These are phyloP conservation scores for Laupala kohalensis DNA, from an alignment of 1,140 invertebrate genomes.

Conservation along the genomic window DNA sequence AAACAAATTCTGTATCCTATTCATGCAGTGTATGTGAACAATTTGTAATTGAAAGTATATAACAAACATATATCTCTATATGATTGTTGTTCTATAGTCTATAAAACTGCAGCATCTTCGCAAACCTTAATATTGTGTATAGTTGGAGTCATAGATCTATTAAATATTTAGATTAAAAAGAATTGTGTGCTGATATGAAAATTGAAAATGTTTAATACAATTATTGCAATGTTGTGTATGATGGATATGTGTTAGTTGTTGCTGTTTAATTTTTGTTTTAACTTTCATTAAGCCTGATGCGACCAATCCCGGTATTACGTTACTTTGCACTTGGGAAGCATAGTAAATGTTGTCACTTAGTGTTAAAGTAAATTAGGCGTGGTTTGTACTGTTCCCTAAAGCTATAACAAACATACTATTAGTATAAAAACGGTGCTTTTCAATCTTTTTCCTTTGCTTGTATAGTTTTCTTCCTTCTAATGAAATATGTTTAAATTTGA, in stretches of 20 bases:
- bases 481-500: constrained; percentile 8
- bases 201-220: neutral
- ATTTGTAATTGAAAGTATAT: neutral
- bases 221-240: neutral
- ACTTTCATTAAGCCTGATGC: neutral
- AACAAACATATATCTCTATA: neutral
- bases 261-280: constrained; percentile 3
- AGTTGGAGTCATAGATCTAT: neutral
- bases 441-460: constrained; percentile 11
- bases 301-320: constrained; percentile 1
- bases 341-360: constrained; percentile 11
- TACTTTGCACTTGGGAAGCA: constrained; percentile 7
- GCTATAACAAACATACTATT: constrained; percentile 8
- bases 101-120: neutral
- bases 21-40: no score
- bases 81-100: neutral
- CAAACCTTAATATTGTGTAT: neutral
- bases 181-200: neutral
- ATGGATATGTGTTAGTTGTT: constrained; percentile 7
- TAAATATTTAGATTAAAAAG: neutral
- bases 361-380: constrained; percentile 4
- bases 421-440: constrained; percentile 12
- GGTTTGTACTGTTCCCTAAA: constrained; percentile 13
- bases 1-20: no score
- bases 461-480: constrained; percentile 10